These are phyloP conservation scores for Mareca penelope DNA, from an alignment of 2,797 vertebrate genomes.

Conservation along the genomic window DNA sequence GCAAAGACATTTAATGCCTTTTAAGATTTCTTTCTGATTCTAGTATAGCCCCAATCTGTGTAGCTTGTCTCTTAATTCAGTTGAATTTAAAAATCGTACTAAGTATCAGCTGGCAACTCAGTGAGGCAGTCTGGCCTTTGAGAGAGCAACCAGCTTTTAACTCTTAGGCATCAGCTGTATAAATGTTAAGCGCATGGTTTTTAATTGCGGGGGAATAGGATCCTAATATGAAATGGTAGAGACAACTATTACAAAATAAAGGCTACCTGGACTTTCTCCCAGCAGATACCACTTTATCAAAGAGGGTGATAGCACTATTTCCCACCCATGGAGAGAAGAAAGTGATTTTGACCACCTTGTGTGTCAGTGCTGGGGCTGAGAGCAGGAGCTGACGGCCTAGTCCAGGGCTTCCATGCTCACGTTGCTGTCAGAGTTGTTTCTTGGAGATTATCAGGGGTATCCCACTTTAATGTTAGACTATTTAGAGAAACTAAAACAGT, in stretches of 20 bases:
- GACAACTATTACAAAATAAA: conserved; percentile 6
- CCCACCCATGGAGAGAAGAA: background rate
- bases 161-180: conserved; percentile 68
- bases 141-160: conserved; percentile 43
- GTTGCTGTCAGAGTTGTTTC: conserved; percentile 2
- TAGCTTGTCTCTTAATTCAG: conserved; percentile 53
- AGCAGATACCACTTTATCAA: background rate
- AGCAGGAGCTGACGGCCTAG: background rate
- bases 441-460: background rate
- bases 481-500: background rate
- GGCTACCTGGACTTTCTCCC: background rate
- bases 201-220: background rate
- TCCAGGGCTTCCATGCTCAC: background rate
- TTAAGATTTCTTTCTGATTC: conserved; percentile 66
- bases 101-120: conserved; percentile 25
- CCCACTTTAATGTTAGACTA: background rate
- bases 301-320: background rate
- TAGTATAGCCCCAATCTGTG: background rate
- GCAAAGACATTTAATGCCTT: conserved; percentile 51
- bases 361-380: background rate
- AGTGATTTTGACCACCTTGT: background rate
- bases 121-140: conserved; percentile 18
- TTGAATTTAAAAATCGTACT: conserved; percentile 27
- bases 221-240: background rate
- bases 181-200: background rate